Evolutionary conservation across 2,113 vertebrate species (phyloP).

Genomic region (Tetrax tetrax): DNA sequence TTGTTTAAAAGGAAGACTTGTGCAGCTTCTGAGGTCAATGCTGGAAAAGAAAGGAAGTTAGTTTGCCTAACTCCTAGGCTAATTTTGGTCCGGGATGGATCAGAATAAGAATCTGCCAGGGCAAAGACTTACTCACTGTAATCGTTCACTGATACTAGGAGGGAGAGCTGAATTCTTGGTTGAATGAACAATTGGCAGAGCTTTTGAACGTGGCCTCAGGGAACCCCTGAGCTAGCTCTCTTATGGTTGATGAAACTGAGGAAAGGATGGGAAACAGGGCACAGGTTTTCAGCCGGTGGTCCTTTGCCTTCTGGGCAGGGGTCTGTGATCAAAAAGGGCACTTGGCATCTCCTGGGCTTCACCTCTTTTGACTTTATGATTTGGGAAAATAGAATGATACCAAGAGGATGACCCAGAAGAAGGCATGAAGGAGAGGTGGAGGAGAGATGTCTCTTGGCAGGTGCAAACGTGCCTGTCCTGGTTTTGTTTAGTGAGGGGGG

Average conservation of each 20-base stretch:
- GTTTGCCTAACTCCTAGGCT: neutral
- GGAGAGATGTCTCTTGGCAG: neutral
- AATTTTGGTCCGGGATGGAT: neutral
- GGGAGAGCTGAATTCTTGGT: neutral
- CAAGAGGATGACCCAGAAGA: neutral
- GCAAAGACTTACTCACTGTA: rapidly evolving
- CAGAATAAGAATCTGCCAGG: neutral
- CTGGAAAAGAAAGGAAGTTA: neutral
- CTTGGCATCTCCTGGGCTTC: neutral
- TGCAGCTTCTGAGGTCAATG: neutral
- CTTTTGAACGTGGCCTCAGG: neutral
- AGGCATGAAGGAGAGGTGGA: neutral
- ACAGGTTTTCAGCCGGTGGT: neutral
- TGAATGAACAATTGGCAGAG: neutral
- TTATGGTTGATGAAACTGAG: neutral
- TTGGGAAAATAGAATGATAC: neutral
- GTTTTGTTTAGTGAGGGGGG: no score
- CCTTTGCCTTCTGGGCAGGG: neutral
- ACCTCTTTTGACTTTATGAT: neutral
- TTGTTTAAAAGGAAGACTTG: neutral
- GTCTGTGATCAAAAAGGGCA: rapidly evolving
- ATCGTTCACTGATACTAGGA: neutral
- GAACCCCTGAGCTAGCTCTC: neutral
- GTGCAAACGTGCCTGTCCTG: neutral
- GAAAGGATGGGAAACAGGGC: neutral